phyloP scores from a whole-genome alignment of 2,888 invertebrate species.

The Orthosia gothica region DNA sequence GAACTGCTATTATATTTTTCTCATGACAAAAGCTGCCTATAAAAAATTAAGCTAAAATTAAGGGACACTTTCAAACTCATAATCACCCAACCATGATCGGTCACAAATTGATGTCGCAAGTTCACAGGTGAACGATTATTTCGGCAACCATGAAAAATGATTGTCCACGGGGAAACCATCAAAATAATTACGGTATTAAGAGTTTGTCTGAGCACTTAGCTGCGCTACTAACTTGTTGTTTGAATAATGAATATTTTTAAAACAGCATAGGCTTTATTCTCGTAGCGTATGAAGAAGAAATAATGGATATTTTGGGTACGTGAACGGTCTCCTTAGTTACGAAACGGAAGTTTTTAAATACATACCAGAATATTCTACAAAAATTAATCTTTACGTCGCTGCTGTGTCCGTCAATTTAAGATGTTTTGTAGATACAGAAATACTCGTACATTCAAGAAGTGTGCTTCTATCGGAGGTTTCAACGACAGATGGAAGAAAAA shows the following conservation, averaged over 20 bases:
- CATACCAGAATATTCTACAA: too few species aligned
- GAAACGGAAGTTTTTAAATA: too few species aligned
- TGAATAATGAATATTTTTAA: background rate
- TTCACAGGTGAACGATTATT: constrained; percentile 49
- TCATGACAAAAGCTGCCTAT: background rate
- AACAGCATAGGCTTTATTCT: background rate
- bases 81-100: constrained; percentile 25
- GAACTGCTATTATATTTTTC: background rate
- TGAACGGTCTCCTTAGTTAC: background rate
- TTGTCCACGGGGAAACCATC: constrained; percentile 12
- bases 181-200: constrained; percentile 2
- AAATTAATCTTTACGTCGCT: too few species aligned
- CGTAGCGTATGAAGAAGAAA: background rate
- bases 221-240: background rate
- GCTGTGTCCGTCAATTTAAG: too few species aligned
- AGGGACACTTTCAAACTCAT: constrained; percentile 25
- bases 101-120: constrained; percentile 32
- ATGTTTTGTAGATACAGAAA: too few species aligned
- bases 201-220: background rate
- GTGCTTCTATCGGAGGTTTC: too few species aligned
- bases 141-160: constrained; percentile 28
- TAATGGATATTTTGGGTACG: background rate
- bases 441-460: too few species aligned
- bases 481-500: too few species aligned
- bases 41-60: background rate